Percentiles rank a stretch among this genome's conserved stretches.
Evolutionary conservation across 2,888 invertebrate species (phyloP).

Genomic region (Tetranychus truncatus): DNA sequence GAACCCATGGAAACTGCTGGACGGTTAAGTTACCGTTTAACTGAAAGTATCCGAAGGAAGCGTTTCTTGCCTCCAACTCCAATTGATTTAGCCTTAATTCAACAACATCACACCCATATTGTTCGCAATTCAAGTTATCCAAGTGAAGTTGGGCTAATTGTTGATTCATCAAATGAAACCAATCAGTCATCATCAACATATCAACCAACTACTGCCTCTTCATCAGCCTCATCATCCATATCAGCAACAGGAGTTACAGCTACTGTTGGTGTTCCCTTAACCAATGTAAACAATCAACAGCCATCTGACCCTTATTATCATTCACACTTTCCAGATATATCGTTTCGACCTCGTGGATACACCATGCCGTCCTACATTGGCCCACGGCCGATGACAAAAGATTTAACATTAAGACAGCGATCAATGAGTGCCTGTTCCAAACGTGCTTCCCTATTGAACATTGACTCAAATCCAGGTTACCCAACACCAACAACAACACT

Average conservation of each 20-base stretch:
- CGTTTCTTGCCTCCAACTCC: conserved; percentile 2
- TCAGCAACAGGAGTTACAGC: too few relatives aligned
- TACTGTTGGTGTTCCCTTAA: too few relatives aligned
- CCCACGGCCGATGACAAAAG: neutral
- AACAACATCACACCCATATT: neutral
- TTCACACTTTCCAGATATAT: too few relatives aligned
- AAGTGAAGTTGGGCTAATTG: neutral
- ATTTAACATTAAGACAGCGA: neutral
- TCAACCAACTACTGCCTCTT: too few relatives aligned
- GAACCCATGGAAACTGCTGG: too few relatives aligned
- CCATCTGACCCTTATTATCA: too few relatives aligned
- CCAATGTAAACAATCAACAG: too few relatives aligned
- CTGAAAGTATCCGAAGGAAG: neutral
- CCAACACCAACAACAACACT: neutral
- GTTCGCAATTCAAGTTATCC: neutral
- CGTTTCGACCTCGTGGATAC: conserved; percentile 3
- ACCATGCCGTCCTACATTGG: conserved; percentile 3
- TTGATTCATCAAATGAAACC: too few relatives aligned
- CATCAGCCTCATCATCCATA: too few relatives aligned
- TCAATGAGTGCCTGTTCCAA: neutral
- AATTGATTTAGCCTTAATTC: neutral
- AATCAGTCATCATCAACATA: too few relatives aligned
- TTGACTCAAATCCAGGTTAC: too few relatives aligned
- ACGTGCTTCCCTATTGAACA: neutral
- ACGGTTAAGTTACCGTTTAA: too few relatives aligned